Evolutionary conservation across 1,140 invertebrate genomes (phyloP), one percentile per base, ranked within the genome.

Genomic region (Temnothorax longispinosus): DNA sequence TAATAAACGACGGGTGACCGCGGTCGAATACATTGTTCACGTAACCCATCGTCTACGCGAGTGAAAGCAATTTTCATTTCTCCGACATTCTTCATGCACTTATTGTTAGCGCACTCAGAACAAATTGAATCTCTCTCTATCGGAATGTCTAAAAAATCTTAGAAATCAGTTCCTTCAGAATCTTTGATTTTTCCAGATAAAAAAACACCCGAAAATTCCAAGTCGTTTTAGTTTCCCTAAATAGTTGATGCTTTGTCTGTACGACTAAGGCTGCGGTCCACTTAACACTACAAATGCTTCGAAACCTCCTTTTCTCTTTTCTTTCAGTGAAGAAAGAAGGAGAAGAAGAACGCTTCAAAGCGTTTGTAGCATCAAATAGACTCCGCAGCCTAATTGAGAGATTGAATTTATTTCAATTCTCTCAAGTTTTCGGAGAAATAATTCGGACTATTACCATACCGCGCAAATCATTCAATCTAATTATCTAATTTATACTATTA

Each of bases 1-100:
- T 82, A 82, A 82, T 82, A 82, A 82, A 82, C 52, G 38, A n/a
- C 38, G 38, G 41, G 6, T 69, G n/a, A 65, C 44, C 44, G 27
- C 60, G 58, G 38, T 62, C 47, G 62, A 69, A 82, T 44, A 52
- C 47, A 72, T 21, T 71, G 38, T 38, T 7, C 38, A 21, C 38
- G 32, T 81, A 80, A 80, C 69, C 64, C 47, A 41, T 32, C 13
- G 8, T 44, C 50, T 13, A 38, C 13, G 15, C 8, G 38, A 78
- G 8, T n/a, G 27, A 7, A 18, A 32, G 10, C 11, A 13, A 60
- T 56, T 44, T 62, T 72, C 52, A 27, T 18, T 81, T 69, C n/a
- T 44, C 1, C n/a, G 1, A 10, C 3, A 41, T 18, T 52, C 7
- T 21, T 60, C 10, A 27, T 27, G 27, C 27, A 1, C 27, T 27